Base-by-base conservation (phyloP, 2,113 vertebrate species). In the Rhinoderma darwinii region DNA sequence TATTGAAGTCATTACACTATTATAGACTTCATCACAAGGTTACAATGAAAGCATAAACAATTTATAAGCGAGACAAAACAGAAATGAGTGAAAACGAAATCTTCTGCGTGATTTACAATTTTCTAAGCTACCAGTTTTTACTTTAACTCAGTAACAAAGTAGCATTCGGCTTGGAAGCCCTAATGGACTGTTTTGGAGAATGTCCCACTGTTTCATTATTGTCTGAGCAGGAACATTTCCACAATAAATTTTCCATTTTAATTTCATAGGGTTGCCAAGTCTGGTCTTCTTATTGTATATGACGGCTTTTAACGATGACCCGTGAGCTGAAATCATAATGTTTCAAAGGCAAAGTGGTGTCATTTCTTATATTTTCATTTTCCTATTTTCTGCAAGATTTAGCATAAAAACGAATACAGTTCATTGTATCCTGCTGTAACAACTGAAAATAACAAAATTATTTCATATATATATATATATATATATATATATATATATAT, bases 181-280 rank as follows among this genome's bases (percentile, higher is more conserved):
- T 84, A 74, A 43, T 75, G 30, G 50, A 59, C 32, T 15, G 43
- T 51, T 61, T 73, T 86, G 77, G 78, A 81, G 47, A 27, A 17
- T 44, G 18, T 72, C 59, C 75, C 47, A 30, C 18, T 61, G 72
- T 54, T 76, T 76, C 50, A 84, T 74, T 84, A 84, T 61, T 84
- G 50, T 76, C 83, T 84, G 70, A 37, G 72, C 51, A 59, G 72
- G 39, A 84, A 63, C 72, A 84, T 76, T 84, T 84, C 25, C 17
- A 75, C 35, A 51, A 84, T 84, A 75, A 43, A 75, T 44, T 59
- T 83, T 50, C 81, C 81, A 61, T 63, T 75, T 84, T 76, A 75
- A 75, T 43, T 75, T 73, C 72, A 63, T 61, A 41, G 12, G 35
- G 35, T 61, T 75, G 83, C 83, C 83, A 84, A 84, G 54, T 44